These are phyloP conservation scores for Trogon melanurus DNA, from an alignment of 2,113 vertebrate species.

Conservation along the genomic window DNA sequence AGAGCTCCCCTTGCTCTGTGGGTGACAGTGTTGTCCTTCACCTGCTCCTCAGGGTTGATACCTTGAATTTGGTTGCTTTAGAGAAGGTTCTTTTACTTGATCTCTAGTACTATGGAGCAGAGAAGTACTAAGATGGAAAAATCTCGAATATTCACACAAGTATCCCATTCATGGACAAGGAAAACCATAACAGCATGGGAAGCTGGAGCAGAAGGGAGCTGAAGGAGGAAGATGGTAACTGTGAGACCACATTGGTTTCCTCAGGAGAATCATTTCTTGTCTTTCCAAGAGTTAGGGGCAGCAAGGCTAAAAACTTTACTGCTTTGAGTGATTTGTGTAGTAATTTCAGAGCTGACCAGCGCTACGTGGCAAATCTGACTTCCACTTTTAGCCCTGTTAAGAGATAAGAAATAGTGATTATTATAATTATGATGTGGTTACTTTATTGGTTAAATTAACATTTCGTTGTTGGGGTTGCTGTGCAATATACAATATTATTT, in stretches of 20 bases:
- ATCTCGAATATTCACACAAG: not conserved
- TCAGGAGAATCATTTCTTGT: not conserved
- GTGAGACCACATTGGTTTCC: not conserved
- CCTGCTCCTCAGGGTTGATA: not conserved
- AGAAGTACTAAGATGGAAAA: not conserved
- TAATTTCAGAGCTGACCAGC: conserved; percentile 65
- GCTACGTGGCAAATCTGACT: conserved; percentile 63
- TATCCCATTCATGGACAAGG: not conserved
- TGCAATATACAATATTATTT: conserved; percentile 79
- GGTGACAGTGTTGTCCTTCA: not conserved
- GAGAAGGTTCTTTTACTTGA: not conserved
- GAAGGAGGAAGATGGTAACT: not conserved
- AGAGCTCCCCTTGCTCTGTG: not conserved
- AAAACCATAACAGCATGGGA: not conserved
- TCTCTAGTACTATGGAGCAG: not conserved
- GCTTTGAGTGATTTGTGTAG: conserved; percentile 53
- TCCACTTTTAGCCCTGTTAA: conserved; percentile 73
- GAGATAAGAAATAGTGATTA: conserved; percentile 77
- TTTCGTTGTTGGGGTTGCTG: conserved; percentile 75
- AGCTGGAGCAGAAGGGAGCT: not conserved
- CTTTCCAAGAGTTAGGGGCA: not conserved
- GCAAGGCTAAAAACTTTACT: not conserved
- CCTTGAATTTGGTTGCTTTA: not conserved
- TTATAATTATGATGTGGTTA: conserved; percentile 73
- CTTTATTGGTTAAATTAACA: conserved; percentile 84